Conservation (phyloP, 2,888 invertebrate genomes). For the Drosophila austrosaltans region DNA sequence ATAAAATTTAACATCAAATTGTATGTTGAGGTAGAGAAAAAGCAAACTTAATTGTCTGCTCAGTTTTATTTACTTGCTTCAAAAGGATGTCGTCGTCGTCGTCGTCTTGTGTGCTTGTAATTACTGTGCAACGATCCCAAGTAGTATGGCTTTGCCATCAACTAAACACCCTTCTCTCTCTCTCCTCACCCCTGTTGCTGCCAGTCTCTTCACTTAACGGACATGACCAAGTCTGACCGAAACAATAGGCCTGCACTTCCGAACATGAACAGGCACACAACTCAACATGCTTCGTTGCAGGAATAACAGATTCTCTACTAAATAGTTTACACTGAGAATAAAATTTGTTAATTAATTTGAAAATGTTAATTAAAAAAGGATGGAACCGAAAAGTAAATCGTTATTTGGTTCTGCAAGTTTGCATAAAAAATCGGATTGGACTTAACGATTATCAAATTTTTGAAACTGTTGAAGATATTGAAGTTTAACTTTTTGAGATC, state of each 20-base stretch:
- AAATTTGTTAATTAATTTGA: background rate
- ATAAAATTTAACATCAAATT: conserved; percentile 40
- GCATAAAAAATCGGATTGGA: too few relatives aligned
- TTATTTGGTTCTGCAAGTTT: too few relatives aligned
- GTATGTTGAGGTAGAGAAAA: conserved; percentile 39
- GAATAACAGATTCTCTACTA: conserved; percentile 36
- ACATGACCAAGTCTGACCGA: conserved; percentile 71
- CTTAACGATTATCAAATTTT: too few relatives aligned
- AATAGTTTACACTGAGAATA: conserved; percentile 5
- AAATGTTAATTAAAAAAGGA: too few relatives aligned
- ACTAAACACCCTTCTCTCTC: background rate
- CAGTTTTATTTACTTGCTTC: conserved; percentile 68
- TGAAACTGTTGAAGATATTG: too few relatives aligned
- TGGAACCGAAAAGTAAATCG: too few relatives aligned
- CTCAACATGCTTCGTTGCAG: conserved; percentile 50
- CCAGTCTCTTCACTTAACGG: conserved; percentile 60
- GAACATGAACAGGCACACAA: conserved; percentile 10
- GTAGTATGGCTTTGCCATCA: conserved; percentile 10
- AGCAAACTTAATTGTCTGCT: conserved; percentile 75
- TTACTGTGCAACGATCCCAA: conserved; percentile 65
- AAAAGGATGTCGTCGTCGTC: conserved; percentile 23
- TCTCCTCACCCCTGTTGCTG: conserved; percentile 12
- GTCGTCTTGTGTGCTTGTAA: conserved; percentile 59
- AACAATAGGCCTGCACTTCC: conserved; percentile 61
- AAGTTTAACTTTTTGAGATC: too few relatives aligned